Evolutionary conservation across 1,140 invertebrate genomes (phyloP).

Genomic region (Camponotus floridanus): DNA sequence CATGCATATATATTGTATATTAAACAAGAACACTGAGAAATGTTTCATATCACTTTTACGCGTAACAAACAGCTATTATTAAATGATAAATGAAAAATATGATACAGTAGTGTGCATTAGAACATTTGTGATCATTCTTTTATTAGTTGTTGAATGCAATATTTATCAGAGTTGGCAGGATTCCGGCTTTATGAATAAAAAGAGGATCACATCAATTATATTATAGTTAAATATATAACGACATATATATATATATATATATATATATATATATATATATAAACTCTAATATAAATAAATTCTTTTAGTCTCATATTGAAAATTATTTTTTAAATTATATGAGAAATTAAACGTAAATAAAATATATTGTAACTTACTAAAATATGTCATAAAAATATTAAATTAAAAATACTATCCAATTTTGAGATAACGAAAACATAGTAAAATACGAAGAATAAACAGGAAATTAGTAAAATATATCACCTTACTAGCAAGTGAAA

Average conservation of each 20-base stretch:
- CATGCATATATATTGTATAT: not conserved
- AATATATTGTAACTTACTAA: not conserved
- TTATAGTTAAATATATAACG: not conserved
- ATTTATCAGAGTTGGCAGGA: not conserved
- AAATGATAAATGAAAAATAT: not conserved
- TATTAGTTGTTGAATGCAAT: not conserved
- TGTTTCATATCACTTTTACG: not conserved
- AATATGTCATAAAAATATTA: not conserved
- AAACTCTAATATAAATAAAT: conserved; percentile 8
- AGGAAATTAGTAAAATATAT: not conserved
- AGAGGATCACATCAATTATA: not conserved
- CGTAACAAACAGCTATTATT: not conserved
- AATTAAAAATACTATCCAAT: not conserved
- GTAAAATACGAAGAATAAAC: conserved; percentile 6
- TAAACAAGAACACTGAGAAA: not conserved
- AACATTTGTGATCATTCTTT: not conserved
- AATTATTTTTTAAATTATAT: not conserved
- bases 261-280: too few relatives aligned
- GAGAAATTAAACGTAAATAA: not conserved
- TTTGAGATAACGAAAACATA: not conserved
- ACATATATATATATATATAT: too few relatives aligned
- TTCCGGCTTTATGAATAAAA: not conserved
- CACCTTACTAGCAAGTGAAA: not conserved
- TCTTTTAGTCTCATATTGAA: not conserved
- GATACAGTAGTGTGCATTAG: not conserved